These are phyloP conservation scores for Pedicia rivosa DNA, from an alignment of 2,888 invertebrate species.

Conservation along the genomic window DNA sequence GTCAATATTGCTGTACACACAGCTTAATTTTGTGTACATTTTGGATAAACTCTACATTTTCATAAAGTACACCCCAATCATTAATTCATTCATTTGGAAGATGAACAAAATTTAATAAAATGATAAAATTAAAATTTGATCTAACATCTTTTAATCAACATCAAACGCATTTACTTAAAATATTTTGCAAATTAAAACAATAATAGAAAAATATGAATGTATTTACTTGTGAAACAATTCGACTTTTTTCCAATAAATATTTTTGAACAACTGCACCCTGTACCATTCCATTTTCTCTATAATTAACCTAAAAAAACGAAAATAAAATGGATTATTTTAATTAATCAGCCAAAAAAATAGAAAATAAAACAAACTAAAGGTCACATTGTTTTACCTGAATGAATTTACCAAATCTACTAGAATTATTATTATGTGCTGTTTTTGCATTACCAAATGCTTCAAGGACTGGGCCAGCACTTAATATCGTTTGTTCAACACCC, in stretches of 20 bases:
- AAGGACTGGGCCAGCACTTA: slow-evolving; percentile 88
- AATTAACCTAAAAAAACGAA: slow-evolving; percentile 46
- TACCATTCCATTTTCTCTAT: slow-evolving; percentile 96
- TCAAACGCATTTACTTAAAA: no score
- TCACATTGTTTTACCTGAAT: slow-evolving; percentile 44
- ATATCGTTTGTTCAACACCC: slow-evolving; percentile 92
- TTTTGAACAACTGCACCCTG: slow-evolving; percentile 95
- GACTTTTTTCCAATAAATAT: slow-evolving; percentile 86
- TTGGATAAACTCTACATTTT: no score
- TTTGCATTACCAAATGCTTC: slow-evolving; percentile 99
- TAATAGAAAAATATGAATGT: no score
- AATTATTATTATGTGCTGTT: slow-evolving; percentile 94
- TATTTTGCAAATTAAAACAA: no score
- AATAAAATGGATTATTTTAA: background rate
- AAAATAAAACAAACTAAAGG: background rate
- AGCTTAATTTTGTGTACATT: no score
- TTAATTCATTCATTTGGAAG: no score
- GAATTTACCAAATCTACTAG: slow-evolving; percentile 93
- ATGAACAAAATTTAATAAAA: no score
- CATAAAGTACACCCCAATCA: no score
- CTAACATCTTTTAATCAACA: no score
- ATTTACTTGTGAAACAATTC: slow-evolving; percentile 64
- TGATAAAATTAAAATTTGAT: no score
- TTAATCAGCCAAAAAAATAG: no score
- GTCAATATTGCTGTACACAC: no score